Conservation (phyloP, 2,888 invertebrate species). For the Oscheius onirici region DNA sequence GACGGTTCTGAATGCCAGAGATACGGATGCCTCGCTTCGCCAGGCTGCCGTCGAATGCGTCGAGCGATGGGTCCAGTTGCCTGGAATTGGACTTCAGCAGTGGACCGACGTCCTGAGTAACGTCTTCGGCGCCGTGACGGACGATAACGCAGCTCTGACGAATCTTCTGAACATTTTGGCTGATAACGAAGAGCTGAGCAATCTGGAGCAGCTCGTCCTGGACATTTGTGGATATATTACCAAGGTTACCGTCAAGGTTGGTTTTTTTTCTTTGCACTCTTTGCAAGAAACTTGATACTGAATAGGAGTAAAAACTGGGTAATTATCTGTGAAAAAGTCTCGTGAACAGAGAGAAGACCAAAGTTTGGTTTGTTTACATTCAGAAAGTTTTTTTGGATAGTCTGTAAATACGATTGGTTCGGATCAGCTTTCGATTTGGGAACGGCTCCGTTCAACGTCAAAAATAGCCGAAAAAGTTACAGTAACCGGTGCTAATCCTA, state of each 20-base stretch:
- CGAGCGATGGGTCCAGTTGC: constrained; percentile 64
- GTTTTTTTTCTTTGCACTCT: background rate
- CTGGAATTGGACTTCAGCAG: constrained; percentile 49
- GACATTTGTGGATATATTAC: constrained; percentile 52
- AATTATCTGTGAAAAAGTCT: too few relatives aligned
- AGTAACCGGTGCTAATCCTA: too few relatives aligned
- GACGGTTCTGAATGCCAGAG: constrained; percentile 52
- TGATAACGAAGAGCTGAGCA: constrained; percentile 53
- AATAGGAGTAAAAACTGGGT: too few relatives aligned
- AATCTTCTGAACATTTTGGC: constrained; percentile 53
- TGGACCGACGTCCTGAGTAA: constrained; percentile 50
- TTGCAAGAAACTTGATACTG: too few relatives aligned
- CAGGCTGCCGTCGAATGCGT: constrained; percentile 67
- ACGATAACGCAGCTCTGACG: constrained; percentile 54
- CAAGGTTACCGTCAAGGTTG: constrained; percentile 39
- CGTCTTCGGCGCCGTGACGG: constrained; percentile 46
- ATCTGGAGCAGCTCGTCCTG: constrained; percentile 42
- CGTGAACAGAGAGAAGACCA: too few relatives aligned
- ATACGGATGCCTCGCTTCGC: constrained; percentile 53
- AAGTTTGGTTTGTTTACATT: too few relatives aligned
- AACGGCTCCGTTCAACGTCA: too few relatives aligned
- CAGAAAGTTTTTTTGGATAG: too few relatives aligned
- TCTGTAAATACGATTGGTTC: too few relatives aligned
- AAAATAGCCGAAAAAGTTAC: too few relatives aligned
- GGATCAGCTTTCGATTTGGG: too few relatives aligned